Conservation (phyloP, 2,113 vertebrate species). For the Cacatua alba region DNA sequence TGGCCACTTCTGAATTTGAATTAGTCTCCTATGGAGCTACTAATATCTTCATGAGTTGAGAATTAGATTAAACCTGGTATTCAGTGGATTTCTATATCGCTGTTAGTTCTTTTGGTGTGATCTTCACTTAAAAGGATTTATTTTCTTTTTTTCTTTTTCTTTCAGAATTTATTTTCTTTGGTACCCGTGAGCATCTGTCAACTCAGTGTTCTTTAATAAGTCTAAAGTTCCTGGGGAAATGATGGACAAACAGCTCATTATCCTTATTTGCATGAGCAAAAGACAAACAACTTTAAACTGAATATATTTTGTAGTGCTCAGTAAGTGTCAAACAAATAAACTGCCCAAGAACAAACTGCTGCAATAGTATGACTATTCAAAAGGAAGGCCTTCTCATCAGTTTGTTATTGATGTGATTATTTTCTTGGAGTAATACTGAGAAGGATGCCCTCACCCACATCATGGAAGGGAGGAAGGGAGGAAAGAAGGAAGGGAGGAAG, state of each 20-base stretch:
- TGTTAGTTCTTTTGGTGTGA: neutral
- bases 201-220: neutral
- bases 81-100: neutral
- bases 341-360: neutral
- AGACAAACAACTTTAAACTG: neutral
- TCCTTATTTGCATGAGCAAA: neutral
- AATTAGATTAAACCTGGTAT: neutral
- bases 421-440: neutral
- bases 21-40: neutral
- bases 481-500: neutral
- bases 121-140: neutral
- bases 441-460: neutral
- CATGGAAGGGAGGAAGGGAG: neutral
- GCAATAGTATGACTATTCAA: neutral
- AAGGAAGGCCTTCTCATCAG: neutral
- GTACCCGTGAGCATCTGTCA: neutral
- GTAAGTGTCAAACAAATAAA: neutral
- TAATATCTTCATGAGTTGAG: neutral
- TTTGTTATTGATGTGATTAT: accelerated
- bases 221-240: neutral
- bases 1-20: neutral
- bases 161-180: neutral
- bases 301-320: neutral
- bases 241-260: neutral
- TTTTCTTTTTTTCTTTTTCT: neutral